Evolutionary conservation across 2,888 invertebrate species (phyloP), one percentile per base, ranked within the genome.

Genomic region (Tanaodytes sp.): DNA sequence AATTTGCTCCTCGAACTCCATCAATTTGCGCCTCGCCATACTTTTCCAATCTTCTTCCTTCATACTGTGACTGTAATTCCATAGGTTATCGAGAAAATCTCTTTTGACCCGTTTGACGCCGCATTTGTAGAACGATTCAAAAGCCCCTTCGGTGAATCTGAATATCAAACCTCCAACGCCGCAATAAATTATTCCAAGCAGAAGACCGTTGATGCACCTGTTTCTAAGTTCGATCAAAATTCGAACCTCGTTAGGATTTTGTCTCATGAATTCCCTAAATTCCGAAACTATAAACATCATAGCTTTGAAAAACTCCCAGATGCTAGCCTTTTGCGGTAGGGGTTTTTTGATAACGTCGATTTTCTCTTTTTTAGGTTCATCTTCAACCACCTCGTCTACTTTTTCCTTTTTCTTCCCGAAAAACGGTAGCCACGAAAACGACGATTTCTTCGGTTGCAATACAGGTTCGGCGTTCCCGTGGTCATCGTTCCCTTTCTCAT

Each of bases 41-140:
- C 92, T 92, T 80, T 95, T 95, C 95, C 95, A 95, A 80, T 95
- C 95, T 48, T 95, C 95, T 83, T 95, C 95, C 55, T 91, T 89
- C 85, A 94, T 86, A 79, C 91, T 91, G 82, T 93, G 93, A 83
- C 94, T 94, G 64, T 91, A 90, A 52, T 89, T 87, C 94, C 95
- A 95, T 37, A 96, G 87, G 68, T 89, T 88, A 78, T 95, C 94
- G 62, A 96, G 90, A 75, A 96, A 94, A 83, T 94, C 93, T 3
- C 95, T 87, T 80, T 95, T 94, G 0, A 95, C 93, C 76, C 93
- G 88, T 76, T 94, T 93, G 39, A 95, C 93, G 6, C 94, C 93
- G 80, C 94, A 94, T 86, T 96, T 96, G 85, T 93, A 94, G 71
- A 92, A 92, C 68, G 92, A 90, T 80, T 96, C 96, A 76, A 94